Evolutionary conservation across 2,888 invertebrate genomes (phyloP), one percentile per base, ranked within the genome.

Genomic region (Gasteruption jaculator): DNA sequence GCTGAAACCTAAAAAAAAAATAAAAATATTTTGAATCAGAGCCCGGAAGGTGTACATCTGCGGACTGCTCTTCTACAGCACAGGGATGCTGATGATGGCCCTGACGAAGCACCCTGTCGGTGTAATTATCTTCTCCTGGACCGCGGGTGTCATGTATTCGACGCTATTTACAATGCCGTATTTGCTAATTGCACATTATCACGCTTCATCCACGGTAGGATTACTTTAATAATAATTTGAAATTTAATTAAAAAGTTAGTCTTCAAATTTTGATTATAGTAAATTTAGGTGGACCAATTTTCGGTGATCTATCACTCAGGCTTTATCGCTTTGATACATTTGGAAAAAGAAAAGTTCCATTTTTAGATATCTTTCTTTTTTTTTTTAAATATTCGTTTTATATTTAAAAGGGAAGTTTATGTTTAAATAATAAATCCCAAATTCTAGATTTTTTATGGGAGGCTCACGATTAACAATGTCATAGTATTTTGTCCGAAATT

Each of bases 111-210:
- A 87, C 43, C 83, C 81, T 45, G 77, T 81, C 11, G 88, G 88
- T 4, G 91, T 92, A 0, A 82, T 93, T 27, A 64, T 92, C 26
- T 91, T 92, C 69, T 92, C 94, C 52, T 90, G 92, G 81, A 86
- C 91, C 0, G 93, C 95, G 2, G 95, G 96, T 2, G 85, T 96
- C 32, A 93, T 95, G 92, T 96, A 96, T 72, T 93, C 95, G 10
- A 95, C 95, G 0, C 78, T 96, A 18, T 96, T 96, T 72, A 96
- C 95, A 7, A 91, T 96, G 91, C 95, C 95, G 2, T 96, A 94
- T 64, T 75, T 95, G 22, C 76, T 96, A 38, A 83, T 96, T 19
- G 95, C 96, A 4, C 89, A 91, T 67, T 96, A 95, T 68, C 95
- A 96, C 66, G 85, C 91, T n/a, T 83, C 83, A 45, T 86, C 89